Evolutionary conservation across 1,140 invertebrate genomes (phyloP), one percentile per base, ranked within the genome.

Genomic region (Calosoma granatense): DNA sequence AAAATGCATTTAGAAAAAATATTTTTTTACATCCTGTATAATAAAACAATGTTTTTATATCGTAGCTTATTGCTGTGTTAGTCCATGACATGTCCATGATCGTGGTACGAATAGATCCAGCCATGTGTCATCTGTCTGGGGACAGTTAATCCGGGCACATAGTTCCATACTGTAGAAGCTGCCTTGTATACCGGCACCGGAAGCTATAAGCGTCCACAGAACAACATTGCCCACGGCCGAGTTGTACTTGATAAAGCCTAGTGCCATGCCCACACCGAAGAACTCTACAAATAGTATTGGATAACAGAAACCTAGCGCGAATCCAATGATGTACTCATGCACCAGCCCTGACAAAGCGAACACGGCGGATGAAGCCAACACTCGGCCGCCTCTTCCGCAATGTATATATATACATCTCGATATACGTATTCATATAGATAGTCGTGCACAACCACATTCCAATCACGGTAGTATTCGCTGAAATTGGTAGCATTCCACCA

Each of bases 381-480:
- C 55, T 22, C 80, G 6, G 15, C 15, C 80, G 22, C 74, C 78
- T 56, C 76, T 74, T 65, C 67, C 0, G 80, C 62, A 30, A 82
- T 73, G 6, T 9, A 36, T 55, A 80, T 79, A 47, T 83, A 84
- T n/a, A 89, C 67, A 63, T 96, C 94, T 64, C 83, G 85, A 70
- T 95, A 97, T 19, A 98, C 78, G 71, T 97, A 96, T 0, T 85
- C 84, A 63, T 94, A 92, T 0, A 98, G 75, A 94, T 94, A 98
- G 60, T 95, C 91, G 67, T 96, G 87, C 0, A 98, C 93, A 0
- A 97, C 84, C 12, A 90, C 79, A 70, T 98, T 98, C 94, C 95
- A 98, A 4, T 86, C 90, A n/a, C 92, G 80, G 68, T 94, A 97
- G 67, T 87, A 98, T 2, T 75, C 78, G 0, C 81, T 80, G 68